Evolutionary conservation across 2,797 vertebrate genomes (phyloP).

Genomic region (Synanceia verrucosa): DNA sequence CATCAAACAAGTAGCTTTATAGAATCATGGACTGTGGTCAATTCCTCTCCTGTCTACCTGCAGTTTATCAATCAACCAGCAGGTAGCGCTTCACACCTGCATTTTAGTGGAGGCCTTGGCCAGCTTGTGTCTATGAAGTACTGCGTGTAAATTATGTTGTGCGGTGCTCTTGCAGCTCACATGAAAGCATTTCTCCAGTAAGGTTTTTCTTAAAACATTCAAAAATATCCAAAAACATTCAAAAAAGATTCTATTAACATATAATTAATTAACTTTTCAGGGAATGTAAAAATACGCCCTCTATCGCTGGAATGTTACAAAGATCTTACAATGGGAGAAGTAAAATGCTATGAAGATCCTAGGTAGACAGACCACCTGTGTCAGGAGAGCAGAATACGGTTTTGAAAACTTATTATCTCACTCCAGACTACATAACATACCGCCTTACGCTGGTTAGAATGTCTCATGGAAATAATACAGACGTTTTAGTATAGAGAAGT

Average conservation of each 20-base stretch:
- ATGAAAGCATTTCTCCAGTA: neutral
- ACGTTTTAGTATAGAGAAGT: no score
- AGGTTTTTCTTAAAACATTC: no score
- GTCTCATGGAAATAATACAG: no score
- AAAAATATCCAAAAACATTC: neutral
- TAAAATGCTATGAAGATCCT: neutral
- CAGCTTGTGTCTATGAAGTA: neutral
- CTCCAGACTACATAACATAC: no score
- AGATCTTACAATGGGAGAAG: neutral
- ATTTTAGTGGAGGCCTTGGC: neutral
- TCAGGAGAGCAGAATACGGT: neutral
- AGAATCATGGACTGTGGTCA: no score
- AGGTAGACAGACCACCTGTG: neutral
- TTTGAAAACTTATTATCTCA: neutral
- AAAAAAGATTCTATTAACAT: neutral
- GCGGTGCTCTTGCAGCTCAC: neutral
- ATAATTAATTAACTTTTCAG: neutral
- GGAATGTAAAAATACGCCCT: neutral
- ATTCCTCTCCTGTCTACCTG: neutral
- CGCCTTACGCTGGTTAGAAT: no score
- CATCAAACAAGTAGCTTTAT: neutral
- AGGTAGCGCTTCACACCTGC: constrained; percentile 14
- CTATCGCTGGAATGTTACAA: neutral
- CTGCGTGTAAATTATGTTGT: neutral
- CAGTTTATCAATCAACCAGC: constrained; percentile 3